phyloP scores from a whole-genome alignment of 2,113 vertebrate species.

The Antechinus flavipes region DNA sequence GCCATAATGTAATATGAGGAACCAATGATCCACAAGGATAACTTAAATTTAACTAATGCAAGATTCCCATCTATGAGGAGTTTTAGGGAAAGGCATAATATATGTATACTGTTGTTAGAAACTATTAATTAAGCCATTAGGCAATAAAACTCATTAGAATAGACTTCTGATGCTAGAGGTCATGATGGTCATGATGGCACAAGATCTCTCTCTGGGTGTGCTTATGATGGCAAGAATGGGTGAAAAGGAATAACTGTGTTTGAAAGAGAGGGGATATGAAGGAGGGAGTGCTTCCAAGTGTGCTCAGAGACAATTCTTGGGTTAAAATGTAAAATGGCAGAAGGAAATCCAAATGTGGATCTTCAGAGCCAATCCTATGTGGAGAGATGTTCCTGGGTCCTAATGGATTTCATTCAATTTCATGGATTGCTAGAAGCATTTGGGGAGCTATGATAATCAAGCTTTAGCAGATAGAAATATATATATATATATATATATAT shows the following conservation, averaged over 20 bases:
- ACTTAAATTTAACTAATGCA: too few relatives aligned
- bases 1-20: too few relatives aligned
- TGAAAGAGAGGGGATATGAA: neutral
- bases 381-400: neutral
- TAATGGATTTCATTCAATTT: neutral
- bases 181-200: neutral
- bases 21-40: too few relatives aligned
- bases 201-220: neutral
- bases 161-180: neutral
- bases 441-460: neutral
- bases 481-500: too few relatives aligned
- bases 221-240: neutral
- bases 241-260: neutral
- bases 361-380: neutral
- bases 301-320: neutral
- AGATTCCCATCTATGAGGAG: neutral
- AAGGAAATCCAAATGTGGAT: neutral
- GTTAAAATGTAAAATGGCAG: neutral
- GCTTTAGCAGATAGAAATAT: neutral
- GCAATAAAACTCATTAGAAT: neutral
- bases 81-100: neutral
- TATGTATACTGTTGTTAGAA: neutral
- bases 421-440: neutral
- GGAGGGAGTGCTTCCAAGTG: neutral
- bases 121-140: neutral